Percentiles rank a stretch among this genome's conserved stretches.
phyloP scores from a whole-genome alignment of 2,888 invertebrate species.

The Oconnorella tubifera region DNA sequence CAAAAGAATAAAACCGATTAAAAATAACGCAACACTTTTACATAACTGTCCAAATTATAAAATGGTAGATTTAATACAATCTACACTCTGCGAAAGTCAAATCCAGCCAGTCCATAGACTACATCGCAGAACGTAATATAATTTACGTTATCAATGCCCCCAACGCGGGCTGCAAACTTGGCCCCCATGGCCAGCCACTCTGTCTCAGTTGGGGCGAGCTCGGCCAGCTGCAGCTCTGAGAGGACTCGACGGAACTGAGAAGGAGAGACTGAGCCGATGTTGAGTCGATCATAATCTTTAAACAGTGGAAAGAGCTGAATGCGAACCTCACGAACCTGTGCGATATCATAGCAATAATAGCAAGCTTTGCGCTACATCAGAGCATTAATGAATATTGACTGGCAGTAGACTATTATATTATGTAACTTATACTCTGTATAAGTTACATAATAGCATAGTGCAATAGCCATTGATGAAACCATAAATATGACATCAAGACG shows the following conservation, averaged over 20 bases:
- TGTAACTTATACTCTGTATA: no score
- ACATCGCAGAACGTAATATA: constrained; percentile 35
- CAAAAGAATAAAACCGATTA: not conserved
- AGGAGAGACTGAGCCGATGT: constrained; percentile 53
- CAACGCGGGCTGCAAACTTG: constrained; percentile 50
- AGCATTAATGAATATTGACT: no score
- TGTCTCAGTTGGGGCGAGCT: constrained; percentile 44
- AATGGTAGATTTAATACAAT: constrained; percentile 1
- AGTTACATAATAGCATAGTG: no score
- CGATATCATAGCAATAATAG: no score
- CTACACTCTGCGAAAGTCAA: not conserved
- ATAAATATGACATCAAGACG: no score
- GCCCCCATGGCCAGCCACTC: constrained; percentile 50
- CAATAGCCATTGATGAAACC: no score
- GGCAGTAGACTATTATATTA: no score
- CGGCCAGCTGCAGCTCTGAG: constrained; percentile 51
- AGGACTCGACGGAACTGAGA: constrained; percentile 55
- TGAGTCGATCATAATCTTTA: constrained; percentile 54
- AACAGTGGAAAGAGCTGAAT: constrained; percentile 56
- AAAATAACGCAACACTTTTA: not conserved
- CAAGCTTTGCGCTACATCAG: not conserved
- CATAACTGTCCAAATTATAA: not conserved
- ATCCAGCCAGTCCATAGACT: constrained; percentile 16
- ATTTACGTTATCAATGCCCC: constrained; percentile 35
- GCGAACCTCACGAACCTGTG: constrained; percentile 52